Evolutionary conservation across 2,113 vertebrate species (phyloP), one percentile per base, ranked within the genome.

Genomic region (Mobula hypostoma): DNA sequence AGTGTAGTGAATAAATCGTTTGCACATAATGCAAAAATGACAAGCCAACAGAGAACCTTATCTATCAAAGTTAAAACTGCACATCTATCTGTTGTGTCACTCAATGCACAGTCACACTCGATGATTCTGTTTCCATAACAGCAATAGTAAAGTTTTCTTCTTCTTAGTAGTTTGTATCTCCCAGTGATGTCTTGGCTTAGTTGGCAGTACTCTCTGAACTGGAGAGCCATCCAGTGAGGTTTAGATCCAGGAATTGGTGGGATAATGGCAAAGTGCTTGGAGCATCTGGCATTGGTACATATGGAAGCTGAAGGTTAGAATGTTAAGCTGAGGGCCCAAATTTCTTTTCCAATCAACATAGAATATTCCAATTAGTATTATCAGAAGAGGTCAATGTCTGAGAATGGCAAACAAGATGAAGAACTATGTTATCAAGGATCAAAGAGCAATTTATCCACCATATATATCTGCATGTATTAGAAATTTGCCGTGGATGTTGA

Each of bases 61-160:
- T 88, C 12, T 88, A 15, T 68, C 29, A 32, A 32, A 90, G 85
- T 90, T 90, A 90, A 90, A 90, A 32, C 63, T 90, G 61, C 7
- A 19, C 14, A 63, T n/a, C 9, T 15, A 87, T 87, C 83, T n/a
- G 56, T 63, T 63, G n/a, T 11, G 2, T 29, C 61, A 36, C 61
- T 90, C 85, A 66, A 29, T 63, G 7, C 80, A 58, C 61, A 66
- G 58, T n/a, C 58, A 66, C 61, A 68, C 29, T 88, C 61, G 8
- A 14, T 88, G 29, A 90, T 66, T 66, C 17, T 66, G 66, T 90
- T 66, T 90, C 14, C 85, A 90, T 5, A 90, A 66, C 2, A 88
- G 85, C 85, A 63, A n/a, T 58, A 32, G 27, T 29, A 12, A 61
- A 87, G 27, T 61, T 82, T 36, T 27, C 56, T 87, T 87, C 61